Conservation (phyloP, 2,113 vertebrate species). For the Chelonoidis abingdonii region DNA sequence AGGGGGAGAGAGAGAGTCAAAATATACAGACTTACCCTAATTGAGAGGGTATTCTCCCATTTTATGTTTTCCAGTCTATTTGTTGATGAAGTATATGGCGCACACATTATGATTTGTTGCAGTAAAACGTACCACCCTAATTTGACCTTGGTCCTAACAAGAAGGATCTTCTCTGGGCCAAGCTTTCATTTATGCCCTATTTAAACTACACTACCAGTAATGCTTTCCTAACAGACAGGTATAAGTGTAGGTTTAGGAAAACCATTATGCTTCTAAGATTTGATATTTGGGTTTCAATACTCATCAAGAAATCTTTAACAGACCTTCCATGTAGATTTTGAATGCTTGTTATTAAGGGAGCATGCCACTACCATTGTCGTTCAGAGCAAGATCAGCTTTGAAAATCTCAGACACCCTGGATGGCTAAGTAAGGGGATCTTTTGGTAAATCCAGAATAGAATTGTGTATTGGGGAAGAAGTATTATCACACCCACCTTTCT, state of each 20-base stretch:
- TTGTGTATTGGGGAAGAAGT: background rate
- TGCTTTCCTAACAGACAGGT: background rate
- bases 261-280: background rate
- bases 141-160: background rate
- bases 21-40: accelerated
- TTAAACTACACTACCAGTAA: background rate
- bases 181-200: background rate
- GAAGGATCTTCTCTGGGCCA: background rate
- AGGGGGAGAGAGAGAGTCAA: background rate
- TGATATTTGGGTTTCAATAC: background rate
- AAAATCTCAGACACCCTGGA: background rate
- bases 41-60: background rate
- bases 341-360: background rate
- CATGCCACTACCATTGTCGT: background rate
- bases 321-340: background rate
- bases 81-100: background rate
- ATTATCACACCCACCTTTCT: background rate
- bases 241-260: background rate
- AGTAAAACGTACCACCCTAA: background rate
- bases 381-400: background rate
- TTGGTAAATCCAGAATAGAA: background rate
- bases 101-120: accelerated
- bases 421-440: background rate
- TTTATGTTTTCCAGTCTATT: too few species aligned
- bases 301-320: background rate